A percentile compares a stretch with the other conserved stretches of the same genome.
Evolutionary conservation across 2,113 vertebrate species (phyloP).

Genomic region (Rhegmatorhina hoffmannsi): DNA sequence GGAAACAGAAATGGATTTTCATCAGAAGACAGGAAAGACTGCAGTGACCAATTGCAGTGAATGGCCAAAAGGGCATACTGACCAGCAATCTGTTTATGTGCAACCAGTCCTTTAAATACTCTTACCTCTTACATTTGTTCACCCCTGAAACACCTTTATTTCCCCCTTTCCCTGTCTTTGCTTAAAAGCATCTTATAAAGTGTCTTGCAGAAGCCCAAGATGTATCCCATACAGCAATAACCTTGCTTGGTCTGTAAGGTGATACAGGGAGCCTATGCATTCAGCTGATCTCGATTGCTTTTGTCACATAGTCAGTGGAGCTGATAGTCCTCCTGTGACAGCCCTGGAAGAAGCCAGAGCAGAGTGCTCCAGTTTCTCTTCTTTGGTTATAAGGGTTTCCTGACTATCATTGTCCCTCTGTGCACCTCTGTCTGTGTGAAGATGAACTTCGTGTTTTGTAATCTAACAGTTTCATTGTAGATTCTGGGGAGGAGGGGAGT

Average conservation of each 20-base stretch:
- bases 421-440: background rate
- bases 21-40: background rate
- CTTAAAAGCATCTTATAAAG: background rate
- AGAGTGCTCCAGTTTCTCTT: background rate
- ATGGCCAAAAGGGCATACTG: background rate
- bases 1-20: background rate
- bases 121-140: background rate
- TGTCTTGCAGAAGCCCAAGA: background rate
- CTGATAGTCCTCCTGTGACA: background rate
- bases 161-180: background rate
- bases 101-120: background rate
- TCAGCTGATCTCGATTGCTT: background rate
- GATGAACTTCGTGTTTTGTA: background rate
- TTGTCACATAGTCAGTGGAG: background rate
- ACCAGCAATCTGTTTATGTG: background rate
- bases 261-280: background rate
- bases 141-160: background rate
- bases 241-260: background rate
- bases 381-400: background rate
- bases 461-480: background rate
- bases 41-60: background rate
- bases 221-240: background rate
- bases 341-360: background rate
- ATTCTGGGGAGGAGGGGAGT: background rate
- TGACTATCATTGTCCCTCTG: background rate